These are phyloP conservation scores for Pangasius krempfi DNA, from an alignment of 2,797 vertebrate genomes.

Conservation along the genomic window DNA sequence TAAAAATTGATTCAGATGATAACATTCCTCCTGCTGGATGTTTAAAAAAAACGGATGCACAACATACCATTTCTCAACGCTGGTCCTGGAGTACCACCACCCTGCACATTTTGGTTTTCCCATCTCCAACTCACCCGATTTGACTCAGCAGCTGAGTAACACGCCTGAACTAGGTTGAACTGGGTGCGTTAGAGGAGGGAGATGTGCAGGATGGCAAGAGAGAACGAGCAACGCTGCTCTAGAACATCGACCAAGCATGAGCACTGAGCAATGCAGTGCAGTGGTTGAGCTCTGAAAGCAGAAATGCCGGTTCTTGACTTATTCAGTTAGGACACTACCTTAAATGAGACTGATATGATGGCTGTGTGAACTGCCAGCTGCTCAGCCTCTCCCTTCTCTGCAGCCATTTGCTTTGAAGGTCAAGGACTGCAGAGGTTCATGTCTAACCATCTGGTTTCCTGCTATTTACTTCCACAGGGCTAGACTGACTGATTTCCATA, in stretches of 20 bases:
- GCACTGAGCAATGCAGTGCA: not conserved
- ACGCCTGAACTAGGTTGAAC: not conserved
- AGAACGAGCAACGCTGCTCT: not conserved
- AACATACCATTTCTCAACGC: not conserved
- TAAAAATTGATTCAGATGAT: not conserved
- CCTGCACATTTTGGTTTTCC: not conserved
- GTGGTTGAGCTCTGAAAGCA: not conserved
- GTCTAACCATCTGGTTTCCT: slow-evolving; percentile 25
- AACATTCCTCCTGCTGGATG: not conserved
- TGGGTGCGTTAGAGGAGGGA: not conserved
- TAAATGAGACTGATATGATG: not conserved
- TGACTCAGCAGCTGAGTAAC: not conserved
- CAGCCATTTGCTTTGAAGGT: slow-evolving; percentile 37
- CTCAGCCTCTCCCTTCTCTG: not conserved
- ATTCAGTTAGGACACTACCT: not conserved
- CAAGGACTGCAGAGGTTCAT: slow-evolving; percentile 29
- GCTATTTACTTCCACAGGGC: slow-evolving; percentile 9
- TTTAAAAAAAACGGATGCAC: not conserved
- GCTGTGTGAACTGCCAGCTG: not conserved
- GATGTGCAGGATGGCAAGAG: not conserved
- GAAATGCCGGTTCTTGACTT: not conserved
- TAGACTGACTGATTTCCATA: not conserved
- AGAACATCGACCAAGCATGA: not conserved
- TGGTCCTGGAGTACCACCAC: not conserved
- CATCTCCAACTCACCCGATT: not conserved